These are phyloP conservation scores for Nanger granti DNA, from an alignment of 2,113 vertebrate genomes.

Conservation along the genomic window DNA sequence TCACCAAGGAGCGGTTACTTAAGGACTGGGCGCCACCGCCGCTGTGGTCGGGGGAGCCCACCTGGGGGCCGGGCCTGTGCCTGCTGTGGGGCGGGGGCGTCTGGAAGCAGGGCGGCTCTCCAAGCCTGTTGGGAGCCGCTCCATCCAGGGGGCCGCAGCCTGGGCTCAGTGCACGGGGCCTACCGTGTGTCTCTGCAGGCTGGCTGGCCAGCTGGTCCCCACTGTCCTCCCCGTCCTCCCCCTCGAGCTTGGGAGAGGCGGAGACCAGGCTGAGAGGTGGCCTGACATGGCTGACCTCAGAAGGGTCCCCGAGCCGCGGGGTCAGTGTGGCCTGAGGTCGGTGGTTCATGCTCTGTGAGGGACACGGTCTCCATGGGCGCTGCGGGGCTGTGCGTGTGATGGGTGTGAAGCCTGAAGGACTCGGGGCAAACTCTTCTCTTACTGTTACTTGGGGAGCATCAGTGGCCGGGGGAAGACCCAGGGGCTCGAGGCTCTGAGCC, in stretches of 20 bases:
- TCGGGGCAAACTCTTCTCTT: background rate
- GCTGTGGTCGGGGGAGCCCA: background rate
- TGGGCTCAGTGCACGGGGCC: background rate
- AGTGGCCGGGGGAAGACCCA: background rate
- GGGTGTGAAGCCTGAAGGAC: background rate
- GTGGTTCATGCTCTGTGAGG: background rate
- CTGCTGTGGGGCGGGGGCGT: background rate
- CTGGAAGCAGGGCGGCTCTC: background rate
- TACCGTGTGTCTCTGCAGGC: background rate
- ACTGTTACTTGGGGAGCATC: background rate
- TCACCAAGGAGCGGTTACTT: background rate
- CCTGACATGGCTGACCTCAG: rapidly evolving
- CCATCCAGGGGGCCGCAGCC: background rate
- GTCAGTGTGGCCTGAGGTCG: background rate
- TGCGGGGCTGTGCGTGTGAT: rapidly evolving
- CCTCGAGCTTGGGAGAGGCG: rapidly evolving
- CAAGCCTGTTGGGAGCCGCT: background rate
- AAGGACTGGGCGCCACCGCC: rapidly evolving
- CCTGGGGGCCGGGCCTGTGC: background rate
- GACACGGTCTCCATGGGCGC: background rate
- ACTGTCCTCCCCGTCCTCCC: rapidly evolving
- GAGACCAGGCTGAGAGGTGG: background rate
- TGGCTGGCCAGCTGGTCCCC: background rate
- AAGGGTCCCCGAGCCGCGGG: rapidly evolving
- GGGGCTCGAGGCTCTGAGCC: background rate